Evolutionary conservation across 2,888 invertebrate species (phyloP), one percentile per base, ranked within the genome.

Genomic region (Tinea semifulvella): DNA sequence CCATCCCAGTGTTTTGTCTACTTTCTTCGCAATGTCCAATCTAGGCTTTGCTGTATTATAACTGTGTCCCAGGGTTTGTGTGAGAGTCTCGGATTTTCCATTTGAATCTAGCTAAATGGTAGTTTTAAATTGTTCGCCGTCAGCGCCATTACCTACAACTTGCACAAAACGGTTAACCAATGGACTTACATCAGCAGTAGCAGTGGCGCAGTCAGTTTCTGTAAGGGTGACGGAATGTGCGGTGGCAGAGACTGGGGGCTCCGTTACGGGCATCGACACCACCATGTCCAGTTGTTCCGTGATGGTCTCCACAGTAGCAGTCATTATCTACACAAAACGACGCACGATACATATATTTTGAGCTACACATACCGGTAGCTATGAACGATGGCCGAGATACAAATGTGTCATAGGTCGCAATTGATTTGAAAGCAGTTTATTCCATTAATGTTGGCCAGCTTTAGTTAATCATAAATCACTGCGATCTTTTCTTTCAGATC

Each of bases 281-380:
- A 93, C 92, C 63, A 95, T 85, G 68, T 96, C 96, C 60, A 96
- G 81, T 68, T 94, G 91, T 67, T 94, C 94, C 48, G 92, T 91
- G 52, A 95, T 94, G 26, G 94, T 95, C 82, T 95, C 94, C 59
- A 95, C 94, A n/a, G 94, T 94, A 17, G 95, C 95, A 54, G 95
- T 94, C 91, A 94, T 92, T 63, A 94, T 94, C 93, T 94, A 84
- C 64, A 75, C 26, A 31, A 13, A 14, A 7, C 8, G n/a, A 27
- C 6, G n/a, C 11, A n/a, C 27, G 11, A 22, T 7, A 22, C 5
- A 22, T 8, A 22, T 22, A 22, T 22, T 22, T 22, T 22, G 7
- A 26, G 11, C 2, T n/a, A 26, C n/a, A n/a, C n/a, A n/a, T n/a
- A n/a, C n/a, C n/a, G n/a, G n/a, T n/a, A n/a, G n/a, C n/a, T n/a